Base-by-base conservation (phyloP, 1,140 invertebrate genomes). In the Neodiprion fabricii region DNA sequence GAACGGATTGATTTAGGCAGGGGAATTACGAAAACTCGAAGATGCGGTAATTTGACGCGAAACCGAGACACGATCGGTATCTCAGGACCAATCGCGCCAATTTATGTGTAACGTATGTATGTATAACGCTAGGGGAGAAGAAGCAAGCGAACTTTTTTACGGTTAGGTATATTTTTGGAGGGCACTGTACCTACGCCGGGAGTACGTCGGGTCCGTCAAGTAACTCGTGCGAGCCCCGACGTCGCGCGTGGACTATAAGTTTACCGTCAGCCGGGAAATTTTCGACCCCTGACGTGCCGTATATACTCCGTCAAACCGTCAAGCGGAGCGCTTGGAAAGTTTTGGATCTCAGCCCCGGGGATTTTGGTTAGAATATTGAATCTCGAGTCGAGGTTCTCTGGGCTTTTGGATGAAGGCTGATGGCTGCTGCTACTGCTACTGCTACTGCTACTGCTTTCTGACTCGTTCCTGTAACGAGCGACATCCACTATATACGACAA, bases 351-450 rank as follows among this genome's bases (percentile, higher is more conserved):
- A 84, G 86, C 86, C 84, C 85, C 81, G 80, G 86, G 86, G 86
- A 87, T 88, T 87, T 88, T 86, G 86, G 86, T 87, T 88, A 85
- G 86, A 87, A 88, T 88, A 88, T 88, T 88, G 85, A 88, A 88
- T 88, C 85, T 85, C 81, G 84, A 83, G 83, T 83, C 79, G 83
- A 83, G 82, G 83, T 80, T 83, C 81, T 84, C 85, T 88, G 53
- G 53, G 53, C 53, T 61, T 61, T 17, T 61, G 53, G 53, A 61
- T 61, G 53, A 61, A 61, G 53, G 53, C 53, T 61, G 53, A 61
- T 61, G 53, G 53, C 53, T 61, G 11, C 53, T 61, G n/a, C 53
- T 61, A 61, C 53, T 61, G 53, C 53, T 61, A 61, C 53, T 61
- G 11, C 53, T 61, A 61, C 53, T 17, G 53, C 53, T 17, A 61